phyloP scores from a whole-genome alignment of 2,888 invertebrate genomes.

The Cosmorhoe ocellata region DNA sequence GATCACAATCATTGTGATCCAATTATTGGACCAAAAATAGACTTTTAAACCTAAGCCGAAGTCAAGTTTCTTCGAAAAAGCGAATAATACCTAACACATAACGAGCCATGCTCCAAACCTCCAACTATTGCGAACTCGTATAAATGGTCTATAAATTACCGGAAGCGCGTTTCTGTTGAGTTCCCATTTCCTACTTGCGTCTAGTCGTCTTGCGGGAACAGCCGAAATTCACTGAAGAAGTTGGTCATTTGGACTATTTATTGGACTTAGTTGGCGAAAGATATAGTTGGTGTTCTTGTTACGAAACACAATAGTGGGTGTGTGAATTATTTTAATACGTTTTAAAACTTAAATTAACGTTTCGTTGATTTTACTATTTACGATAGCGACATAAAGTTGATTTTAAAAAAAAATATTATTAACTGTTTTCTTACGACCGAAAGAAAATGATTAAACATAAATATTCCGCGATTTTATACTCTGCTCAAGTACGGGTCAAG shows the following conservation, averaged over 20 bases:
- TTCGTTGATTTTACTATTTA: neutral
- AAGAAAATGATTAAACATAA: constrained; percentile 2
- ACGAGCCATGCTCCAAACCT: neutral
- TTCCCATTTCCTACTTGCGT: constrained; percentile 1
- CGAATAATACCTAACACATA: too few species aligned
- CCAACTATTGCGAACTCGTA: constrained; percentile 17
- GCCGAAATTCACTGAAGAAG: constrained; percentile 19
- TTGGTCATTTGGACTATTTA: constrained; percentile 21
- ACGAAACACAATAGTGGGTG: neutral
- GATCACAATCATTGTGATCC: too few species aligned
- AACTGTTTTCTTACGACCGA: neutral
- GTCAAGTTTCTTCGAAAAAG: too few species aligned
- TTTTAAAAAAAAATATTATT: too few species aligned
- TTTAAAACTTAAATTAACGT: too few species aligned
- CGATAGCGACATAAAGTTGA: too few species aligned
- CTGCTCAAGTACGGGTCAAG: constrained; percentile 20
- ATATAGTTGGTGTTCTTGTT: constrained; percentile 6
- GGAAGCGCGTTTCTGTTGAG: constrained; percentile 13
- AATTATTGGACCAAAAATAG: too few species aligned
- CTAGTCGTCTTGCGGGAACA: constrained; percentile 18
- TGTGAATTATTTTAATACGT: neutral
- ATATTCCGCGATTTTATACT: constrained; percentile 6
- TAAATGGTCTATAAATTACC: constrained; percentile 21
- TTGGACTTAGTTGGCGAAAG: constrained; percentile 15
- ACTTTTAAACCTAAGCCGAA: too few species aligned